Percentiles rank a stretch among this genome's conserved stretches.
phyloP scores from a whole-genome alignment of 2,888 invertebrate species.

The Meiosimyza platycephala region DNA sequence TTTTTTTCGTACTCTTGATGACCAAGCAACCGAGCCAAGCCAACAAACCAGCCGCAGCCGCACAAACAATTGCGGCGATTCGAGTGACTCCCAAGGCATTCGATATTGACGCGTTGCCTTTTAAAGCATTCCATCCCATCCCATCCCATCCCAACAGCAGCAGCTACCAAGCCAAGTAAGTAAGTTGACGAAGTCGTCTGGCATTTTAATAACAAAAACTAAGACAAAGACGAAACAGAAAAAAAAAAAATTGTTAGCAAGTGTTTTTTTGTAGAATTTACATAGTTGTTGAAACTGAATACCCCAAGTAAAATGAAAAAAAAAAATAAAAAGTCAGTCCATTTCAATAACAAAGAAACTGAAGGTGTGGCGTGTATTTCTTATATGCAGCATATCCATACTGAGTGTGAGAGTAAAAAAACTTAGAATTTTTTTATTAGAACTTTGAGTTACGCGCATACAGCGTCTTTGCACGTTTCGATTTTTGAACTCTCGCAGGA shows the following conservation, averaged over 20 bases:
- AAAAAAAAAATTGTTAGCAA: slow-evolving; percentile 28
- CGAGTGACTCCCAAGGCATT: slow-evolving; percentile 21
- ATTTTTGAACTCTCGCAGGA: slow-evolving; percentile 7
- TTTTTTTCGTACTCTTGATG: too few species aligned
- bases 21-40: too few species aligned
- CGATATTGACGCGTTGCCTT: slow-evolving; percentile 10
- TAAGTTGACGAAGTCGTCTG: neutral
- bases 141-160: neutral
- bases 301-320: too few species aligned
- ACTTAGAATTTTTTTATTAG: neutral
- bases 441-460: neutral
- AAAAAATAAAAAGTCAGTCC: neutral
- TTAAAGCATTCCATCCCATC: slow-evolving; percentile 12
- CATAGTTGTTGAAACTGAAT: slow-evolving; percentile 16
- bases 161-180: neutral
- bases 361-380: slow-evolving; percentile 19
- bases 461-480: too few species aligned
- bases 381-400: neutral
- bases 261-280: slow-evolving; percentile 29
- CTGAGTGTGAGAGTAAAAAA: neutral
- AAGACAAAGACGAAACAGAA: neutral
- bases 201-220: slow-evolving; percentile 20
- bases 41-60: too few species aligned
- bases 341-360: slow-evolving; percentile 7
- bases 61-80: neutral